phyloP scores from a whole-genome alignment of 2,888 invertebrate genomes.

The Lissocephala sabroskyi region DNA sequence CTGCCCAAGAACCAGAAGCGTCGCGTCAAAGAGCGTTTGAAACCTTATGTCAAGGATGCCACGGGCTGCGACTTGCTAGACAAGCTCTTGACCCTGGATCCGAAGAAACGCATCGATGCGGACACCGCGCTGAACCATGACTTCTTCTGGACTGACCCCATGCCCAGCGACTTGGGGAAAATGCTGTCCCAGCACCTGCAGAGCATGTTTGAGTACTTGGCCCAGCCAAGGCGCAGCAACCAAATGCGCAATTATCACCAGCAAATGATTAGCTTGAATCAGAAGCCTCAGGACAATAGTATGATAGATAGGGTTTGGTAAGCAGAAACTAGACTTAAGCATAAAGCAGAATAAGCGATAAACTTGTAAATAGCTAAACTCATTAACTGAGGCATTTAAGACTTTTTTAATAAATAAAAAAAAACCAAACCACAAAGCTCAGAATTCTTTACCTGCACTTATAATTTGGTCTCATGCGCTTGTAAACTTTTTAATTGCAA shows the following conservation, averaged over 20 bases:
- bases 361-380: too few relatives aligned
- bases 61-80: conserved; percentile 95
- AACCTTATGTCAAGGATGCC: conserved; percentile 91
- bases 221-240: conserved; percentile 81
- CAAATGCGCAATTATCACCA: conserved; percentile 82
- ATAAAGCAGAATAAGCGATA: too few relatives aligned
- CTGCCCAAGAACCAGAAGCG: conserved; percentile 89
- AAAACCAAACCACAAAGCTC: too few relatives aligned
- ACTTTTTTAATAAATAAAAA: too few relatives aligned
- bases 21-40: conserved; percentile 87
- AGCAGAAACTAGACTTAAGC: too few relatives aligned
- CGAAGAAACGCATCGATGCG: conserved; percentile 88
- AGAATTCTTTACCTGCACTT: too few relatives aligned
- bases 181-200: conserved; percentile 93
- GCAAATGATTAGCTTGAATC: conserved; percentile 72
- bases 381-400: too few relatives aligned
- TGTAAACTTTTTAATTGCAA: too few relatives aligned
- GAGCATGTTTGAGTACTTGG: conserved; percentile 96
- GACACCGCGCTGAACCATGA: conserved; percentile 97
- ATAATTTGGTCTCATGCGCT: too few relatives aligned
- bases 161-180: conserved; percentile 91
- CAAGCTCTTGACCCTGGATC: conserved; percentile 92
- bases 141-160: conserved; percentile 98
- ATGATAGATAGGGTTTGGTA: conserved; percentile 91
- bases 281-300: conserved; percentile 83